phyloP scores from a whole-genome alignment of 2,113 vertebrate genomes.

The Abramis brama region DNA sequence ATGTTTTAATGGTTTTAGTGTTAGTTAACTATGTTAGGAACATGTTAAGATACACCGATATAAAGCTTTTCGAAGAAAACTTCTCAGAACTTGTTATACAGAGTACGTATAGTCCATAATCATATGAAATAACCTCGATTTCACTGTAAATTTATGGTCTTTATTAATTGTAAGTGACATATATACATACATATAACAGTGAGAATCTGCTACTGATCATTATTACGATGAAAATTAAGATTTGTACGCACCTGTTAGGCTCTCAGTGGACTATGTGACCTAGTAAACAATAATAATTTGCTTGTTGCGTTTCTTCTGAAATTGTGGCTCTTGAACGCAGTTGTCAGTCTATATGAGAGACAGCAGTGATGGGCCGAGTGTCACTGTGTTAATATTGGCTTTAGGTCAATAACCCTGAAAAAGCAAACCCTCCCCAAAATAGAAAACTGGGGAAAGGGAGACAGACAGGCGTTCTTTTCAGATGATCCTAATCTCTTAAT shows the following conservation, averaged over 20 bases:
- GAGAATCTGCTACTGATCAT: not conserved
- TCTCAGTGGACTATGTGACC: not conserved
- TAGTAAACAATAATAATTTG: not conserved
- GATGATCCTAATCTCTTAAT: not conserved
- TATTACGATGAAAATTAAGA: not conserved
- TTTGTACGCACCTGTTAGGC: not conserved
- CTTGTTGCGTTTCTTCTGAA: not conserved
- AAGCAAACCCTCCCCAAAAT: not conserved
- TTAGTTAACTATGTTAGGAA: no score
- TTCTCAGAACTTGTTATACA: no score
- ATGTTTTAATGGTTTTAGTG: no score
- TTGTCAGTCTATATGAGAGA: not conserved
- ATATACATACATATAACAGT: not conserved
- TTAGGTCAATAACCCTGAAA: slow-evolving; percentile 54
- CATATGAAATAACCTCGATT: no score
- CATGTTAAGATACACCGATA: no score
- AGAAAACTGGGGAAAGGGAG: not conserved
- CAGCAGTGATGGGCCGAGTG: not conserved
- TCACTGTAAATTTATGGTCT: no score
- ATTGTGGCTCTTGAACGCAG: not conserved
- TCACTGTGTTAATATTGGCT: slow-evolving; percentile 58
- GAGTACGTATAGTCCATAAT: no score
- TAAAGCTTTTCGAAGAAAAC: no score
- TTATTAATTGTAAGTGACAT: no score
- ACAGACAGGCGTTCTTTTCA: not conserved